A percentile compares a stretch with the other conserved stretches of the same genome.
Conservation (phyloP, 1,140 invertebrate species). For the Polypedilum vanderplanki region DNA sequence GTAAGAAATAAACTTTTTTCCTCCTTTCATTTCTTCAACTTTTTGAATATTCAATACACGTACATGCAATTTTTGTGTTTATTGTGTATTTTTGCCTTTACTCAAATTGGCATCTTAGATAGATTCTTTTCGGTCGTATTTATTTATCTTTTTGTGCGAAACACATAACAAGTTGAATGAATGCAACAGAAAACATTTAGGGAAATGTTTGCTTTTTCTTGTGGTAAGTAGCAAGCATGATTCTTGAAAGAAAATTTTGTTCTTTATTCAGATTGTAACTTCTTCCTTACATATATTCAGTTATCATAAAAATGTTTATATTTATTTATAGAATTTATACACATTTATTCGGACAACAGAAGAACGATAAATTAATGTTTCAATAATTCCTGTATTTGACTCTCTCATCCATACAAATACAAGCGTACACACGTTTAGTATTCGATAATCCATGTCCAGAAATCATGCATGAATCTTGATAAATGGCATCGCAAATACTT, state of each 20-base stretch:
- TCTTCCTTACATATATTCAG: constrained; percentile 1
- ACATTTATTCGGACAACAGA: not conserved
- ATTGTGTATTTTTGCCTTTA: constrained; percentile 23
- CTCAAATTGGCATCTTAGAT: constrained; percentile 11
- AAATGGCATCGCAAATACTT: constrained; percentile 8
- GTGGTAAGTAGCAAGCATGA: no score
- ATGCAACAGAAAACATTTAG: not conserved
- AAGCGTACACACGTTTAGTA: not conserved
- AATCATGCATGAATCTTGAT: constrained; percentile 19
- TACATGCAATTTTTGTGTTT: constrained; percentile 25
- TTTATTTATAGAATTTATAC: not conserved
- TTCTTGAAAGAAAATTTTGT: no score
- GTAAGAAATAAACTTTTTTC: not conserved
- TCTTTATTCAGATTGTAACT: no score
- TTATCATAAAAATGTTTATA: not conserved
- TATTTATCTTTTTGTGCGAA: not conserved
- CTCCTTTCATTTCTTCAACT: not conserved
- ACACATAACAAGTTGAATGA: not conserved
- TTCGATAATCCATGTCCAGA: constrained; percentile 10
- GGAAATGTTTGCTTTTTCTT: not conserved
- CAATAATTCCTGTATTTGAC: constrained; percentile 25
- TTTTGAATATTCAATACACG: constrained; percentile 22
- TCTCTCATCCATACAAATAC: not conserved
- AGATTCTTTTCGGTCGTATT: not conserved
- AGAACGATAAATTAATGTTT: constrained; percentile 12